These are phyloP conservation scores for Aspidiotus rigidus DNA, from an alignment of 2,888 invertebrate genomes.

Conservation along the genomic window DNA sequence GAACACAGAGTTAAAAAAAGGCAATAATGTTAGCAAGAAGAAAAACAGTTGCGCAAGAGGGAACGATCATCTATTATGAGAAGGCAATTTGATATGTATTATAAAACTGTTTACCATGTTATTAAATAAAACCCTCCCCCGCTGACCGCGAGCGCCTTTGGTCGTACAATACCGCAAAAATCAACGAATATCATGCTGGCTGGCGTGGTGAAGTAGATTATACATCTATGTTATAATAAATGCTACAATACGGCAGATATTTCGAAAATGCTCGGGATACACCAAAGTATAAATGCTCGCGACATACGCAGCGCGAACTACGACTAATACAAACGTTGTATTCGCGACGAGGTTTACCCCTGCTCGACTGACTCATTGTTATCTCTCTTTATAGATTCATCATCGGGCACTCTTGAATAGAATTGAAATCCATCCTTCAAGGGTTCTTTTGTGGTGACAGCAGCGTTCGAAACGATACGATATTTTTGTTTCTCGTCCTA, in stretches of 20 bases:
- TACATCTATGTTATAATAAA: neutral
- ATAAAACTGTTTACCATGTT: constrained; percentile 1
- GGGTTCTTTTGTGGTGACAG: neutral
- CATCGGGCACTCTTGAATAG: neutral
- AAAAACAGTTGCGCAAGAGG: neutral
- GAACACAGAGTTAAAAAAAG: too few species aligned
- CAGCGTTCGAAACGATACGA: too few species aligned
- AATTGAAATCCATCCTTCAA: neutral
- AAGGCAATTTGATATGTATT: constrained; percentile 2
- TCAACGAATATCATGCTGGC: neutral
- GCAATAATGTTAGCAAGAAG: too few species aligned
- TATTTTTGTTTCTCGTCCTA: too few species aligned
- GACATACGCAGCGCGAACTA: too few species aligned
- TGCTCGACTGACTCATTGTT: neutral
- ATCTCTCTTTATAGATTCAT: constrained; percentile 1
- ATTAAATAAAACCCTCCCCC: constrained; percentile 4
- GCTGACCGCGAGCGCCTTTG: neutral
- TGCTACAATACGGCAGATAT: neutral
- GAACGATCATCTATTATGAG: constrained; percentile 4
- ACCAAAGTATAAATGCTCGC: too few species aligned
- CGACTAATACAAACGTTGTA: too few species aligned
- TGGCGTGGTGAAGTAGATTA: constrained; percentile 1
- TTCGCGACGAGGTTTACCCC: too few species aligned
- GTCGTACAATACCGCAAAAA: neutral
- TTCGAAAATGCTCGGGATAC: neutral